Conservation (phyloP, 1,140 invertebrate species). For the Drosophila gunungcola region DNA sequence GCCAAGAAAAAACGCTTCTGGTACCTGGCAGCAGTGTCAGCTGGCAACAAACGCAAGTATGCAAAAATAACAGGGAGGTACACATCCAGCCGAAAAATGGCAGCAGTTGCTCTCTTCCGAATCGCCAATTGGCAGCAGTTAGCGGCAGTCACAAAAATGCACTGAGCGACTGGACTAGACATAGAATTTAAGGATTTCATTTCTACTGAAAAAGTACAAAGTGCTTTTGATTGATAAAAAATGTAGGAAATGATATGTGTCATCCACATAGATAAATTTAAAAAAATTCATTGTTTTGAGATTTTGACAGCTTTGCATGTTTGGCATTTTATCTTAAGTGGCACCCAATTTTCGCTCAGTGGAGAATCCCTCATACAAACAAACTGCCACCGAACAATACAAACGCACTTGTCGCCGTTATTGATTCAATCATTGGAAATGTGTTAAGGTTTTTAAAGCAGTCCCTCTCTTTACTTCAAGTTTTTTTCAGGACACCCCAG, state of each 20-base stretch:
- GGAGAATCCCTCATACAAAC: conserved; percentile 4
- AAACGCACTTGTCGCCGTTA: conserved; percentile 70
- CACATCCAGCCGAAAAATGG: conserved; percentile 44
- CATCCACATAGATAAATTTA: no score
- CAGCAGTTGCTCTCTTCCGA: conserved; percentile 58
- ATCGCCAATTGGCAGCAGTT: conserved; percentile 64
- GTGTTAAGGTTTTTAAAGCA: conserved; percentile 78
- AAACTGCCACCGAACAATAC: conserved; percentile 13
- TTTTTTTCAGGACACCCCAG: conserved; percentile 47
- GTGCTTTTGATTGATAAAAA: no score
- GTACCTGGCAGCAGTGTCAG: conserved; percentile 40
- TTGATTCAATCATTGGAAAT: conserved; percentile 81
- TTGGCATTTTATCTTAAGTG: no score
- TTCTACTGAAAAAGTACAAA: background rate
- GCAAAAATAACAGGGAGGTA: conserved; percentile 43
- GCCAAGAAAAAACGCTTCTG: conserved; percentile 19
- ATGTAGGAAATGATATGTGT: no score
- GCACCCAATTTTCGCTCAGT: background rate
- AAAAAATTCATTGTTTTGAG: no score
- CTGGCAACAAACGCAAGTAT: conserved; percentile 47
- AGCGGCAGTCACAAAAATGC: conserved; percentile 21
- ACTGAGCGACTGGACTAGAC: background rate
- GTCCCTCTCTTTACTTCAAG: conserved; percentile 60
- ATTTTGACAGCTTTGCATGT: no score
- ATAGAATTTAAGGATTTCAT: background rate